phyloP scores from a whole-genome alignment of 2,797 vertebrate species.

The Discoglossus pictus region DNA sequence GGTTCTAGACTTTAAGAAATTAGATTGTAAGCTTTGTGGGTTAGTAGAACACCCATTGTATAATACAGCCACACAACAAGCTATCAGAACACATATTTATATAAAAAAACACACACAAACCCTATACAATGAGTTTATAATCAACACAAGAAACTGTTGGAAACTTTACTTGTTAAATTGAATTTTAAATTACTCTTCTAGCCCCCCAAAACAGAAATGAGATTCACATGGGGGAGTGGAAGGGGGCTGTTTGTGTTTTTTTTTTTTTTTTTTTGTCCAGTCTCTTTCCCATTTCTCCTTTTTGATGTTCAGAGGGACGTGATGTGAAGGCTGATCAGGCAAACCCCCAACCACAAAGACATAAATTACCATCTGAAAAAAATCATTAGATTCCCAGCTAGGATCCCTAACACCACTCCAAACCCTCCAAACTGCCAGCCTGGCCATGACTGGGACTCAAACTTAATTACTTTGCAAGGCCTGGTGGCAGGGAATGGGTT shows the following conservation, averaged over 20 bases:
- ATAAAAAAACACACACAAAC: no score
- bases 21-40: conserved; percentile 18
- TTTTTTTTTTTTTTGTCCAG: conserved; percentile 38
- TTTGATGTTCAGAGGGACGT: conserved; percentile 48
- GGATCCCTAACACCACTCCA: not conserved
- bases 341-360: conserved; percentile 40
- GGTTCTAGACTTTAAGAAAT: not conserved
- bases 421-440: no score
- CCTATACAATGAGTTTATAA: no score
- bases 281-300: conserved; percentile 14
- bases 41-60: no score
- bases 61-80: no score
- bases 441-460: no score
- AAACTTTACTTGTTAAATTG: not conserved
- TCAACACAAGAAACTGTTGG: not conserved
- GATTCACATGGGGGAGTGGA: not conserved
- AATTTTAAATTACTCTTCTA: not conserved
- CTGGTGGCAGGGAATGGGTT: no score
- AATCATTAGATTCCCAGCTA: conserved; percentile 7
- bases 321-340: conserved; percentile 43
- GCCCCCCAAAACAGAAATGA: not conserved
- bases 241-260: conserved; percentile 13
- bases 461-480: no score
- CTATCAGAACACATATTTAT: no score
- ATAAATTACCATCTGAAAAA: conserved; percentile 46